phyloP scores from a whole-genome alignment of 2,797 vertebrate species.

The Luscinia luscinia region DNA sequence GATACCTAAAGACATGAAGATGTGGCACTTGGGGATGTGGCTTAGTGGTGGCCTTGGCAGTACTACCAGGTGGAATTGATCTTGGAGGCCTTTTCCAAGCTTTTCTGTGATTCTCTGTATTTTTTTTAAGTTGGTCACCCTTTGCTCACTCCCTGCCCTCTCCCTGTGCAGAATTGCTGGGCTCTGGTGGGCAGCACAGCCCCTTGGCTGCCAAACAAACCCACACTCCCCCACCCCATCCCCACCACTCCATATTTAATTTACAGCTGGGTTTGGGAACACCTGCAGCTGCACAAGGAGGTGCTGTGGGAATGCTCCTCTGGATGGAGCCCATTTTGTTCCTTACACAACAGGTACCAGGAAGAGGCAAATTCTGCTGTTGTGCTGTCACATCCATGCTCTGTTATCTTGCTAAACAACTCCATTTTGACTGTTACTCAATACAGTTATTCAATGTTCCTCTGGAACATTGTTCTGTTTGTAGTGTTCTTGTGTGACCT shows the following conservation, averaged over 20 bases:
- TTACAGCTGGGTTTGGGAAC: neutral
- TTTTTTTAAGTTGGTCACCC: neutral
- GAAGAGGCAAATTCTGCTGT: neutral
- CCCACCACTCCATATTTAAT: neutral
- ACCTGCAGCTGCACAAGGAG: neutral
- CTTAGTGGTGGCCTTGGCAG: neutral
- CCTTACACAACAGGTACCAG: neutral
- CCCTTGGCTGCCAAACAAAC: neutral
- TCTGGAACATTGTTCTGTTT: constrained; percentile 1
- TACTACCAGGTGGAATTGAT: neutral
- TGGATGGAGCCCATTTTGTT: neutral
- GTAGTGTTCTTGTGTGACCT: neutral
- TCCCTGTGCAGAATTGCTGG: neutral
- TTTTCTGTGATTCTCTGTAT: neutral
- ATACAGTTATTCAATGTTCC: neutral
- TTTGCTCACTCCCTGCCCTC: neutral
- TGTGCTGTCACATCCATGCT: rapidly evolving
- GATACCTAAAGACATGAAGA: too few relatives aligned
- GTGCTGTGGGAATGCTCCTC: neutral
- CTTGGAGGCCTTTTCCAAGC: neutral
- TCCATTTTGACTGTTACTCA: neutral
- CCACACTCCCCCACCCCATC: rapidly evolving
- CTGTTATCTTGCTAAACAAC: neutral
- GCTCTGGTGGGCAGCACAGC: neutral
- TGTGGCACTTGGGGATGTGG: neutral